These are phyloP conservation scores for Antitype chi DNA, from an alignment of 2,888 invertebrate species.

Conservation along the genomic window DNA sequence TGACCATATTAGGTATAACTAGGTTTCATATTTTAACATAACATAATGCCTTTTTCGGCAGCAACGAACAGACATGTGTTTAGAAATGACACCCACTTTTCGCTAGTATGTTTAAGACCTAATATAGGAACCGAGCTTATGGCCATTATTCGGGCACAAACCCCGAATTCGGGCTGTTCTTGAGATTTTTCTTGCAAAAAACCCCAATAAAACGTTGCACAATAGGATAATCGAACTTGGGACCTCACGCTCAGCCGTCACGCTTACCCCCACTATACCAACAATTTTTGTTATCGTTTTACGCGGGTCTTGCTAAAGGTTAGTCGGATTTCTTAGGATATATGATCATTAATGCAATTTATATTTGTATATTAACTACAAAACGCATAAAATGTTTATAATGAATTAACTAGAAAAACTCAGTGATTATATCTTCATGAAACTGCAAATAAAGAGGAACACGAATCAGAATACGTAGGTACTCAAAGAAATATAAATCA, in stretches of 20 bases:
- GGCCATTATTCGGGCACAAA: neutral
- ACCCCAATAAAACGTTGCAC: neutral
- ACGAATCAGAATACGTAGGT: neutral
- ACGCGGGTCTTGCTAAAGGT: neutral
- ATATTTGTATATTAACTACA: too few species aligned
- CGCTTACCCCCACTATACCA: neutral
- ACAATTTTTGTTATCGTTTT: neutral
- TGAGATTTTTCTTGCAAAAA: neutral
- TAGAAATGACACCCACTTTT: neutral
- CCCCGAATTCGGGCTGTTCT: neutral
- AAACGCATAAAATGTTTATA: too few species aligned
- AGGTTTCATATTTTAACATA: neutral
- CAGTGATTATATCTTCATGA: neutral
- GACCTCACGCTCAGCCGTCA: neutral
- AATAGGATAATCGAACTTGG: neutral
- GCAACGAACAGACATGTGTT: neutral
- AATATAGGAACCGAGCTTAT: neutral
- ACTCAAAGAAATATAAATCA: neutral
- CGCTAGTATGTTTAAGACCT: neutral
- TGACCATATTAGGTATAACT: neutral
- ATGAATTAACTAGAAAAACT: too few species aligned
- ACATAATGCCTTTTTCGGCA: neutral
- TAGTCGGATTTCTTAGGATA: neutral
- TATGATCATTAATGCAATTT: neutral
- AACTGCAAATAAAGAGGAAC: neutral